Evolutionary conservation across 2,888 invertebrate species (phyloP).

Genomic region (Liopterus haemorrhoidalis): DNA sequence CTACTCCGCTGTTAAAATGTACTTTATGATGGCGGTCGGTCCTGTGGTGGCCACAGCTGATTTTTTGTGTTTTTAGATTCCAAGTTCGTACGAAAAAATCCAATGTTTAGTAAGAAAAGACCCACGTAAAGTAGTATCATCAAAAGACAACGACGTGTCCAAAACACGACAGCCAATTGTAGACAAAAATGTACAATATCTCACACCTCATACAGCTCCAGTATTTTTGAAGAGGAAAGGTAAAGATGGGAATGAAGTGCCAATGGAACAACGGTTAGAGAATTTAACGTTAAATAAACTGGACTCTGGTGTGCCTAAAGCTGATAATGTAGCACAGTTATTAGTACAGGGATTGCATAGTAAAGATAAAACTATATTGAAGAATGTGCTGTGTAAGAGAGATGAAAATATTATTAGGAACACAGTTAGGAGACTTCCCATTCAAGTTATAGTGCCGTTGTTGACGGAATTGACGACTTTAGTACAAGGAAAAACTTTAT

Average conservation of each 20-base stretch:
- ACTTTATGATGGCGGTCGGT: no score
- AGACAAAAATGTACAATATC: slow-evolving; percentile 48
- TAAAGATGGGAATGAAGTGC: slow-evolving; percentile 52
- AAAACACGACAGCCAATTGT: slow-evolving; percentile 46
- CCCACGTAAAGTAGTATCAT: slow-evolving; percentile 39
- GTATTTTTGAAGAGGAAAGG: slow-evolving; percentile 31
- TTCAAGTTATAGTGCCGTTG: slow-evolving; percentile 66
- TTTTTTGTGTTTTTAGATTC: slow-evolving; percentile 30
- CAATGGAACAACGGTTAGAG: slow-evolving; percentile 76
- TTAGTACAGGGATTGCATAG: slow-evolving; percentile 82
- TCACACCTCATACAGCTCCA: slow-evolving; percentile 43
- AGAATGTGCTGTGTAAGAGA: slow-evolving; percentile 62
- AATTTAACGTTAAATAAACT: slow-evolving; percentile 65
- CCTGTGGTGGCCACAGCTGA: no score
- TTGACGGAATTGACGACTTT: slow-evolving; percentile 65
- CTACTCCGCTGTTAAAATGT: no score
- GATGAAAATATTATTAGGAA: slow-evolving; percentile 63
- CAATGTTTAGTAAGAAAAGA: slow-evolving; percentile 49
- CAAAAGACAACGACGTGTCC: slow-evolving; percentile 40
- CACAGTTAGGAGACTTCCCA: slow-evolving; percentile 70
- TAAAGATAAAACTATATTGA: slow-evolving; percentile 67
- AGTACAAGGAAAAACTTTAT: slow-evolving; percentile 61
- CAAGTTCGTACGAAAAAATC: slow-evolving; percentile 42
- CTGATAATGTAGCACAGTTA: slow-evolving; percentile 72
- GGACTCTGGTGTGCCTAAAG: slow-evolving; percentile 51